A percentile compares a stretch with the other conserved stretches of the same genome.
Evolutionary conservation across 2,113 vertebrate species (phyloP).

Genomic region (Heptranchias perlo): DNA sequence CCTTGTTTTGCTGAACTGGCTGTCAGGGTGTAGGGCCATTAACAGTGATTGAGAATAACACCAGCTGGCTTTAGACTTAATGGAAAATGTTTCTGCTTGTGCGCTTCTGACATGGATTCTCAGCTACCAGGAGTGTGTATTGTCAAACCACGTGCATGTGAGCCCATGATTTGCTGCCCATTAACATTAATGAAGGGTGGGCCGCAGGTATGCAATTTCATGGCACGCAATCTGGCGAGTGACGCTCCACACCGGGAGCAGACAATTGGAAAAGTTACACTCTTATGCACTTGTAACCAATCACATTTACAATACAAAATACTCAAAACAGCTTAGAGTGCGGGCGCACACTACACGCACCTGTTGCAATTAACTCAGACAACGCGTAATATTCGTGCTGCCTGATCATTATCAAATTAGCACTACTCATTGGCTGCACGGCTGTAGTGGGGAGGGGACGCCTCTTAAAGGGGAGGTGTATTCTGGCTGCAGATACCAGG

Average conservation of each 20-base stretch:
- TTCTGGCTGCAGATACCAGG: neutral
- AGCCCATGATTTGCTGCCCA: neutral
- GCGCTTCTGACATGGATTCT: neutral
- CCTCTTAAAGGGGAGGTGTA: neutral
- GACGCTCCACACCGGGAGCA: neutral
- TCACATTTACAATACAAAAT: neutral
- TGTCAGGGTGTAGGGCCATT: neutral
- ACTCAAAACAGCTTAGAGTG: neutral
- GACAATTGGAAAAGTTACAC: neutral
- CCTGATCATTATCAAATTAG: neutral
- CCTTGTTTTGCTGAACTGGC: neutral
- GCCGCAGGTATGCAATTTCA: neutral
- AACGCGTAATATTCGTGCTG: neutral
- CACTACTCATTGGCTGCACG: neutral
- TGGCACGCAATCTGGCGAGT: neutral
- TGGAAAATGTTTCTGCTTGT: neutral
- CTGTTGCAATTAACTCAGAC: neutral
- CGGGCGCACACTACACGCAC: neutral
- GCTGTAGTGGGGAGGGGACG: neutral
- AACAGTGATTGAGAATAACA: neutral
- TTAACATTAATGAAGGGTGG: neutral
- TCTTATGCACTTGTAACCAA: neutral
- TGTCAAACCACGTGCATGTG: neutral
- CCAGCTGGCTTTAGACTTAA: neutral
- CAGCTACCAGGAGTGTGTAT: neutral